Base-by-base conservation (phyloP, 2,888 invertebrate genomes). In the Anaspis maculata region DNA sequence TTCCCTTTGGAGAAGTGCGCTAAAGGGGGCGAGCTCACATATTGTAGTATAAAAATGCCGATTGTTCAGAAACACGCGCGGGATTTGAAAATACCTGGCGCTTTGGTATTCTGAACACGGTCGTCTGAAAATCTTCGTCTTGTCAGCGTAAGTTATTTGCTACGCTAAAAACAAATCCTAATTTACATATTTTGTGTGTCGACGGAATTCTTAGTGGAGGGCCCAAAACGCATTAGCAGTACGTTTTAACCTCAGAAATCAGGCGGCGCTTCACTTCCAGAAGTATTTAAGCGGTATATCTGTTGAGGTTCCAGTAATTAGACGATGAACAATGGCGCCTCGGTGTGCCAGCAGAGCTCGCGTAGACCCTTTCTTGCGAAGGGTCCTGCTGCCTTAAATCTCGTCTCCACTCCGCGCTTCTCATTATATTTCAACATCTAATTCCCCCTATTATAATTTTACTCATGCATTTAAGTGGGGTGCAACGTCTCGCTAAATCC, bases 151-250 rank as follows among this genome's bases (percentile, higher is more conserved):
- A 49, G 48, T 51, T 51, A 51, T 49, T 51, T 51, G 46, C 39
- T 48, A 42, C 47, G 50, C 50, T 49, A 52, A 51, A 51, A 52
- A 51, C 50, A 52, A 52, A 52, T 52, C 50, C 51, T 51, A 49
- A 52, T 52, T 52, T 52, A 52, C 50, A 52, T 52, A 51, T 52
- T 52, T 51, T 46, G 42, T 37, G 37, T 39, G 39, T 42, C 40
- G 33, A 26, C 38, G 13, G 42, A 47, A 45, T 47, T 45, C 40
- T 38, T 44, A 41, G 38, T 33, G 27, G 40, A 40, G 24, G 21
- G 10, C 6, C 12, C 12, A 7, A 13, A 34, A 30, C 28, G 32
- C 37, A 37, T 39, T 41, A 38, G 25, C 29, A 29, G 30, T 28
- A 21, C 13, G 27, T 29, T 23, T 13, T 21, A 7, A 22, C 14